These are phyloP conservation scores for Eueides isabella DNA, from an alignment of 1,140 invertebrate genomes.

Conservation along the genomic window DNA sequence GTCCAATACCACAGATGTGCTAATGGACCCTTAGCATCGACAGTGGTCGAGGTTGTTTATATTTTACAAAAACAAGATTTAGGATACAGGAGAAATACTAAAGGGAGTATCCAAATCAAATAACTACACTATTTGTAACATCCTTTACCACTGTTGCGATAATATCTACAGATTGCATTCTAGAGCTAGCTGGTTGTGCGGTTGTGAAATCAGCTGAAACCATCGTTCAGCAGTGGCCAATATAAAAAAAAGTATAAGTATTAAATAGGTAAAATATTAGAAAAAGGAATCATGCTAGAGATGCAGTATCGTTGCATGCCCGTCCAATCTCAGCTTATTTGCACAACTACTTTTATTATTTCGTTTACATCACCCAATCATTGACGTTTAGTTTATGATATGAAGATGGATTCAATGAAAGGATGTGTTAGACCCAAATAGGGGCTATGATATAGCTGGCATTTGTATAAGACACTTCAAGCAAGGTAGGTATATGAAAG, in stretches of 20 bases:
- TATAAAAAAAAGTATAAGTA: slow-evolving; percentile 39
- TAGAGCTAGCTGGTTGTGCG: slow-evolving; percentile 61
- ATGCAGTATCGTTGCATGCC: slow-evolving; percentile 63
- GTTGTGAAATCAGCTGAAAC: slow-evolving; percentile 77
- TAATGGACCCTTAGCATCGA: slow-evolving; percentile 40
- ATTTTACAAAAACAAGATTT: not conserved
- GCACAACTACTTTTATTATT: slow-evolving; percentile 51
- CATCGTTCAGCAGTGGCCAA: slow-evolving; percentile 55
- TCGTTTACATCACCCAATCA: not conserved
- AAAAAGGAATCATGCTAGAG: slow-evolving; percentile 56
- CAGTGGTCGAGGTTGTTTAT: slow-evolving; percentile 29
- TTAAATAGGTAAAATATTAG: slow-evolving; percentile 37
- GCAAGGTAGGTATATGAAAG: slow-evolving; percentile 44
- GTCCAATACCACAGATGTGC: slow-evolving; percentile 42
- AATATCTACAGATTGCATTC: slow-evolving; percentile 51
- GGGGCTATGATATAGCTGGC: slow-evolving; percentile 2
- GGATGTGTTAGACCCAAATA: not conserved
- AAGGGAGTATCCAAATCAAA: not conserved
- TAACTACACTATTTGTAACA: not conserved
- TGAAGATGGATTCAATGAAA: slow-evolving; percentile 15
- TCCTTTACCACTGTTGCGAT: slow-evolving; percentile 36
- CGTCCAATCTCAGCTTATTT: slow-evolving; percentile 78
- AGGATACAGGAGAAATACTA: not conserved
- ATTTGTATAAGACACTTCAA: slow-evolving; percentile 40
- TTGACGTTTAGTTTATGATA: slow-evolving; percentile 16